Conservation (phyloP, 2,113 vertebrate species). For the Mesoclemmys tuberculata region DNA sequence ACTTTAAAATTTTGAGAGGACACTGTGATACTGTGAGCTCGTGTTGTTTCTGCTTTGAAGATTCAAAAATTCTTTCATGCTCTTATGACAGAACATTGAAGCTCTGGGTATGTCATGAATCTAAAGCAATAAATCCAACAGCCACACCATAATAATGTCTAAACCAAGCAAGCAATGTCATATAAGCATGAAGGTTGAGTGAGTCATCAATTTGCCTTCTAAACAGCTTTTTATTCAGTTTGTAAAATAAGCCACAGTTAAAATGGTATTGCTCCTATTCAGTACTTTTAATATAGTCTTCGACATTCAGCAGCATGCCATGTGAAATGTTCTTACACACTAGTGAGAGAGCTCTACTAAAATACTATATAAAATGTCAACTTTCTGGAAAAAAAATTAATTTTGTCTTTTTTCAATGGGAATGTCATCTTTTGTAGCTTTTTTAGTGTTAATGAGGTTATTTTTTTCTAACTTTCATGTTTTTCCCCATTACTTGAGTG, state of each 20-base stretch:
- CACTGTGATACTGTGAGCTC: slow-evolving; percentile 65
- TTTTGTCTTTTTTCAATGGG: background rate
- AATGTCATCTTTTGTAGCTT: background rate
- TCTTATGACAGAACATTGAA: slow-evolving; percentile 68
- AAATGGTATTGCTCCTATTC: background rate
- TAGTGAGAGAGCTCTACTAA: background rate
- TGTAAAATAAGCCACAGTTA: slow-evolving; percentile 4
- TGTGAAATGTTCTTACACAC: background rate
- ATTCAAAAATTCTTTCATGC: slow-evolving; percentile 71
- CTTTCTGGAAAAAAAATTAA: background rate
- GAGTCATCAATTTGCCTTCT: background rate
- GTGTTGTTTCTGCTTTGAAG: slow-evolving; percentile 76
- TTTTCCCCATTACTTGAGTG: background rate
- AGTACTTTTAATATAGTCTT: background rate
- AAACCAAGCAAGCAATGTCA: background rate
- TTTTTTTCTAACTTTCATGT: background rate
- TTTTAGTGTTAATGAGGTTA: background rate
- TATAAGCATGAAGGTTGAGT: background rate
- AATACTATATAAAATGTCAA: background rate
- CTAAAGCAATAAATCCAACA: background rate
- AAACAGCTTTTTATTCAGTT: background rate
- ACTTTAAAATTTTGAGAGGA: slow-evolving; percentile 63
- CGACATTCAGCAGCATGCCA: background rate
- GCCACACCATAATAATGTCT: background rate
- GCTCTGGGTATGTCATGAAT: slow-evolving; percentile 69